These are phyloP conservation scores for Xiphophorus couchianus DNA, from an alignment of 2,113 vertebrate species.

Conservation along the genomic window DNA sequence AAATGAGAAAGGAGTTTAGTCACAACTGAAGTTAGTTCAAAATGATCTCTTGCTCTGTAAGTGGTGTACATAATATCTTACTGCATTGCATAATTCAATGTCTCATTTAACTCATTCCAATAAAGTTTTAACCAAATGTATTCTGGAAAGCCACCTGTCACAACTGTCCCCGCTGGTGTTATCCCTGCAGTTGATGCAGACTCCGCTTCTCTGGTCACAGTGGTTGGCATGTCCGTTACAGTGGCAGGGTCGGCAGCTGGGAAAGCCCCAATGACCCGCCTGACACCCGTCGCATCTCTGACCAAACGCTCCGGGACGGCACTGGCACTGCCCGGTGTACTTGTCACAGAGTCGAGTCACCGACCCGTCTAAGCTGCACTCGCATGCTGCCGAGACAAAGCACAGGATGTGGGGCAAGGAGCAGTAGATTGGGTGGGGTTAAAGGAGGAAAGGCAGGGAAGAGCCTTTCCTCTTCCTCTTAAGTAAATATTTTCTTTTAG, in stretches of 20 bases:
- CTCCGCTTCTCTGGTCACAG: conserved; percentile 86
- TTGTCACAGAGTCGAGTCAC: conserved; percentile 86
- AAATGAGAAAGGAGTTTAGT: too few relatives aligned
- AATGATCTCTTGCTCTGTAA: too few relatives aligned
- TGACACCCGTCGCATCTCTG: conserved; percentile 88
- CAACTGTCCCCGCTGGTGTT: conserved; percentile 90
- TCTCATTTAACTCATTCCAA: too few relatives aligned
- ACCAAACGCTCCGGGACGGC: conserved; percentile 87
- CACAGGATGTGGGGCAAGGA: background rate
- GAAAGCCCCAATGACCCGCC: conserved; percentile 94
- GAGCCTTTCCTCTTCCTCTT: too few relatives aligned
- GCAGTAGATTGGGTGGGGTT: background rate
- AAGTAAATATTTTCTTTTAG: background rate
- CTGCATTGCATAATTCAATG: too few relatives aligned
- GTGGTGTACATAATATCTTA: too few relatives aligned
- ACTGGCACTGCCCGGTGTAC: conserved; percentile 87
- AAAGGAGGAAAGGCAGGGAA: background rate
- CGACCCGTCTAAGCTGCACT: conserved; percentile 88
- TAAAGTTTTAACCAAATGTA: background rate
- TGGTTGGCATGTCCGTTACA: conserved; percentile 88
- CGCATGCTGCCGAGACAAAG: conserved; percentile 80
- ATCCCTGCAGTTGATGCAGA: conserved; percentile 88
- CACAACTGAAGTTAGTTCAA: too few relatives aligned
- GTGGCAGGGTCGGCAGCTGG: conserved; percentile 86
- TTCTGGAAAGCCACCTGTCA: conserved; percentile 82